Percentiles rank a stretch among this genome's conserved stretches.
Evolutionary conservation across 2,888 invertebrate genomes (phyloP).

Genomic region (Pantelozetes paolii): DNA sequence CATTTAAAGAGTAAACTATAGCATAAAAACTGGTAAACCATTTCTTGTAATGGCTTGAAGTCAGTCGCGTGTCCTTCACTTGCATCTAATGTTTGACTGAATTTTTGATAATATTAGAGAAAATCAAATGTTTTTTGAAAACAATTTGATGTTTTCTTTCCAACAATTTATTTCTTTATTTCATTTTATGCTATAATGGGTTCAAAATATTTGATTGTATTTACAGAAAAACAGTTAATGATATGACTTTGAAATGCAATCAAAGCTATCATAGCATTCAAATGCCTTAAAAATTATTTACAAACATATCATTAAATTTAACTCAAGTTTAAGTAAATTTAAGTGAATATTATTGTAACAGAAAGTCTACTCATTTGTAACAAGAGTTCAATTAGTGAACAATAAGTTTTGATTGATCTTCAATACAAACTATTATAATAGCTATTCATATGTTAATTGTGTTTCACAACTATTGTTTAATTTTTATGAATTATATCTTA

Average conservation of each 20-base stretch:
- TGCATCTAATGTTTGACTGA: neutral
- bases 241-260: slow-evolving; percentile 28
- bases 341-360: neutral
- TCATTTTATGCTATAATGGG: neutral
- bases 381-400: neutral
- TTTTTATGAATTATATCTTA: neutral
- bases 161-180: neutral
- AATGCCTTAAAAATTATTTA: slow-evolving; percentile 1
- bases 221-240: neutral
- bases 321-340: slow-evolving; percentile 7
- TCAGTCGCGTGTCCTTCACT: slow-evolving; percentile 26
- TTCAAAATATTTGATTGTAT: neutral
- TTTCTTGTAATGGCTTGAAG: neutral
- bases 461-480: slow-evolving; percentile 6
- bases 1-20: too few relatives aligned
- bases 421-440: too few relatives aligned
- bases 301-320: neutral
- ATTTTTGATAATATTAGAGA: neutral
- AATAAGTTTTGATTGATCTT: neutral
- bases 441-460: too few relatives aligned
- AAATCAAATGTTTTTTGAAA: neutral
- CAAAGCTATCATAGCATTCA: slow-evolving; percentile 1
- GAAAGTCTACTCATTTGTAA: slow-evolving; percentile 19
- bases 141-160: neutral
- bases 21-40: too few relatives aligned